Percentiles rank a stretch among this genome's conserved stretches.
Evolutionary conservation across 2,888 invertebrate genomes (phyloP).

Genomic region (Noctua fimbriata): DNA sequence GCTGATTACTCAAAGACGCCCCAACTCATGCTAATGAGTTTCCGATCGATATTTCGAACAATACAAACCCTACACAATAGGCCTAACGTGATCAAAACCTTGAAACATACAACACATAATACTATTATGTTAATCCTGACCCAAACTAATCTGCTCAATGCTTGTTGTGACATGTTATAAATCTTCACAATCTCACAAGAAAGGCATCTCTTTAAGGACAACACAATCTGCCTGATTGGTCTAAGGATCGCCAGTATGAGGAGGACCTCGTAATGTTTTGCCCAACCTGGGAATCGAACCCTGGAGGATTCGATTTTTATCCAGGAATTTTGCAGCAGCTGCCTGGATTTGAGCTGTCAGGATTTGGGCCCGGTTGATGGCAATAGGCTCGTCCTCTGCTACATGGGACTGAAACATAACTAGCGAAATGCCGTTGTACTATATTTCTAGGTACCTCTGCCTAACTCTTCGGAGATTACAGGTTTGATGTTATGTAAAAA

Average conservation of each 20-base stretch:
- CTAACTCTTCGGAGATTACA: too few relatives aligned
- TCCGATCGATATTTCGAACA: slow-evolving; percentile 38
- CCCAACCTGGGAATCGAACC: not conserved
- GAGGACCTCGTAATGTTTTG: not conserved
- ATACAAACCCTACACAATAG: slow-evolving; percentile 34
- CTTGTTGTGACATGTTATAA: slow-evolving; percentile 2
- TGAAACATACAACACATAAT: slow-evolving; percentile 29
- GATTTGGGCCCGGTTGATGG: not conserved
- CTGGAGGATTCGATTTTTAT: not conserved
- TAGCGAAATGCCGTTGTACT: not conserved
- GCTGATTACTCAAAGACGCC: not conserved
- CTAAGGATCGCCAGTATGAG: not conserved
- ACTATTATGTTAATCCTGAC: slow-evolving; percentile 9
- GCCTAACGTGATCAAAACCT: slow-evolving; percentile 37
- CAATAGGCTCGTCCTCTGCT: not conserved
- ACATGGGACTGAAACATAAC: not conserved
- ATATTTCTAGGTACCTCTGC: not conserved
- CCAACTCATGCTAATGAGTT: slow-evolving; percentile 6
- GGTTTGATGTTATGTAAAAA: not conserved
- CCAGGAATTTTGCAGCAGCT: not conserved
- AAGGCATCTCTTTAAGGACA: not conserved
- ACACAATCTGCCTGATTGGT: not conserved
- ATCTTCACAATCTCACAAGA: not conserved
- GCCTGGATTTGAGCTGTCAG: not conserved
- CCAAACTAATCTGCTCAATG: slow-evolving; percentile 7